Evolutionary conservation across 2,113 vertebrate species (phyloP), one percentile per base, ranked within the genome.

Genomic region (Hippocampus guttulatus): DNA sequence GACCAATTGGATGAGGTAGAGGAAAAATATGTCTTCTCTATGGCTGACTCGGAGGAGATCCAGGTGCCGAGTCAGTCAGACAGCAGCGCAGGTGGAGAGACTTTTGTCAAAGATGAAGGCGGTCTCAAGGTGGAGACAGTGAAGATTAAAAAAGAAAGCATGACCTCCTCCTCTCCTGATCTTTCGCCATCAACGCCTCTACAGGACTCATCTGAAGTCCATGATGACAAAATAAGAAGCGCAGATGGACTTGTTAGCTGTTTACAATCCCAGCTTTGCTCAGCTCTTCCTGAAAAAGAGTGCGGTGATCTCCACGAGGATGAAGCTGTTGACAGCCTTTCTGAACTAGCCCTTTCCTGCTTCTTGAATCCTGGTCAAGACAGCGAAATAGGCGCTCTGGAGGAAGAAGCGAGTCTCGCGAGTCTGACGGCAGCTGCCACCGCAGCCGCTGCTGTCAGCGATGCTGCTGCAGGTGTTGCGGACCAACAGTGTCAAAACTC

Each of bases 51-150:
- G 27, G 96, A 98, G 73, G 96, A 98, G 58, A 90, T 94, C 25
- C 96, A 98, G 78, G 90, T 96, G 76, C 95, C 97, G 10, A 97
- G 95, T 81, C 97, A 98, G 76, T 99, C 96, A 0, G 95, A 98
- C 0, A 82, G 84, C 75, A 86, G 90, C 67, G 84, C 64, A 0
- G 82, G 33, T 9, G 77, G 72, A 74, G 90, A 73, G 88, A 82
- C 75, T 58, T 91, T 55, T n/a, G 85, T 47, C 68, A 94, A 92
- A 6, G 86, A 89, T 4, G 81, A 47, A 41, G 81, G 82, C 4
- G 93, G 94, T 90, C 78, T 91, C 21, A 93, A 94, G 43, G 91
- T 95, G 67, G 15, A n/a, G 1, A 43, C 76, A 65, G 71, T 88
- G 60, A 88, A 86, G 70, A 95, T 98, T 9, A 98, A 98, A 76